Evolutionary conservation across 2,797 vertebrate species (phyloP), one percentile per base, ranked within the genome.

Genomic region (Mus minutoides): DNA sequence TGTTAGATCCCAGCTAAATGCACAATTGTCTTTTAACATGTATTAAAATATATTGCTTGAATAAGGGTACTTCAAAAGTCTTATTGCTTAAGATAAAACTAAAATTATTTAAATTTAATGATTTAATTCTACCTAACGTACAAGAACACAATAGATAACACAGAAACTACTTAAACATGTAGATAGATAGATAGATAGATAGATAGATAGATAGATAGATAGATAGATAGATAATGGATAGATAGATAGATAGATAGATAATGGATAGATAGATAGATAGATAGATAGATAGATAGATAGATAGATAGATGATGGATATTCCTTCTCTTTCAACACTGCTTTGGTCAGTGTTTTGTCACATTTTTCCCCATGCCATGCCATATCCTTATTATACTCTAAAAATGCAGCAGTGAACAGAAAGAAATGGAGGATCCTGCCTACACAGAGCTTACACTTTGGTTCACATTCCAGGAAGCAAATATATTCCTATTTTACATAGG

Each of bases 381-480:
- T 8, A 9, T 91, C 22, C 88, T 56, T 8, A 12, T 64, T 71
- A 71, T 71, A 71, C n/a, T 9, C 5, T 56, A 69, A 62, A n/a
- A 49, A 87, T 90, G 3, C 46, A 60, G 73, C 69, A 77, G 2
- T 37, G 31, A 90, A 95, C 10, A 91, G 71, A 92, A 94, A 17
- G 52, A 49, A 54, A 75, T 93, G 60, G 82, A 84, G 22, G 49
- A 11, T 46, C 46, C 82, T 94, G 56, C 40, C 64, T 89, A 84
- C 77, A 62, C 12, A 16, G 58, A 40, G 37, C 24, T 95, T 94
- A 94, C 13, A 85, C 67, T 92, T 96, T 93, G 93, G 19, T n/a
- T 93, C 31, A 60, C 11, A 75, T 67, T 54, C 22, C 67, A 13
- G 54, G 13, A 43, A 7, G 54, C 67, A 92, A 79, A 40, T 76